Evolutionary conservation across 1,140 invertebrate genomes (phyloP), one percentile per base, ranked within the genome.

Genomic region (Brachionus rotundiformis): DNA sequence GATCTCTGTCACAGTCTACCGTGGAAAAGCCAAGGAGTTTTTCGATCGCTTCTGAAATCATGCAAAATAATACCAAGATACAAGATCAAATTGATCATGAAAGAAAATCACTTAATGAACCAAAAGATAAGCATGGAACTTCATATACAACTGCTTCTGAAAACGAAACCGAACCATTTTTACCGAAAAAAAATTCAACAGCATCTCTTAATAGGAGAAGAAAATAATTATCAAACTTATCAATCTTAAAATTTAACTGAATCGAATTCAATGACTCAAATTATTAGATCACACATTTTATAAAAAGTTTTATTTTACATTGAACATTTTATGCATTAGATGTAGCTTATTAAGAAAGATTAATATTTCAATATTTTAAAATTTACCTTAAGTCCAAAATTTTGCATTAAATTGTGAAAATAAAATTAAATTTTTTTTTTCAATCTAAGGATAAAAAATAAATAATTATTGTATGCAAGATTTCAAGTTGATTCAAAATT

Each of bases 21-120:
- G n/a, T 31, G 7, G 63, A 68, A 10, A 68, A 68, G 27, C 25
- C 25, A 16, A 11, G 65, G 39, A 71, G 68, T 73, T 41, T 19
- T 73, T 73, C 68, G 27, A 71, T 71, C 7, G 65, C 65, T 19
- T 23, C 65, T 23, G 33, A 71, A 54, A 54, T 54, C 19, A 2
- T 54, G 47, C 31, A 65, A 65, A 65, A 31, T 65, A 65, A 27
- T 16, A 39, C 19, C 11, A 44, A 3, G 36, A 10, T 25, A 3
- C 41, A 4, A 13, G 68, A 73, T n/a, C 1, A 73, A 27, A n/a
- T 73, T 4, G 68, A 73, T 29, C n/a, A 19, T 33, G 33, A 68
- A 16, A 68, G 29, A 68, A 68, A 36, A 33, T 68, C 63, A 23
- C 31, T 68, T n/a, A 63, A 29, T 63, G 1, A 31, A 63, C 8